Evolutionary conservation across 2,797 vertebrate genomes (phyloP).

Genomic region (Diceros bicornis): DNA sequence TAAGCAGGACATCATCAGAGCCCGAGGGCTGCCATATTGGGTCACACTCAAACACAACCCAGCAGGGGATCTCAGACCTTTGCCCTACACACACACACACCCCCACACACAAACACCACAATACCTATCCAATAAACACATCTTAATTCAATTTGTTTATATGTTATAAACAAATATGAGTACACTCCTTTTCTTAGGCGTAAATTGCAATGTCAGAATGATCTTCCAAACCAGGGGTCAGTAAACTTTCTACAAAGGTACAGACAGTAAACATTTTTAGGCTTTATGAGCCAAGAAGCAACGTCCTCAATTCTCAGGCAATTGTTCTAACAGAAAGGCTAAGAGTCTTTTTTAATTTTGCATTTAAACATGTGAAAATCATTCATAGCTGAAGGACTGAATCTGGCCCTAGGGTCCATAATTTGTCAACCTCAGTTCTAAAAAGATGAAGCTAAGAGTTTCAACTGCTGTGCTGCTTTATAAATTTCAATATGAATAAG

Average conservation of each 20-base stretch:
- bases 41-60: not conserved
- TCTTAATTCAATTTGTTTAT: not conserved
- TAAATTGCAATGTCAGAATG: slow-evolving; percentile 11
- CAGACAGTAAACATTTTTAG: not conserved
- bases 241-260: not conserved
- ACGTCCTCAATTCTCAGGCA: not conserved
- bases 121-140: not conserved
- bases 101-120: not conserved
- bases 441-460: slow-evolving; percentile 5
- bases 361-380: slow-evolving; percentile 28
- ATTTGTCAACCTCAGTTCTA: not conserved
- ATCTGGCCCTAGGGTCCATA: not conserved
- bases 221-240: not conserved
- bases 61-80: not conserved
- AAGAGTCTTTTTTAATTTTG: not conserved
- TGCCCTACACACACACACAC: not conserved
- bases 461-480: not conserved
- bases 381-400: not conserved
- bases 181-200: not conserved
- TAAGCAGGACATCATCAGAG: not conserved
- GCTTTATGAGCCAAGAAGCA: not conserved
- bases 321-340: not conserved
- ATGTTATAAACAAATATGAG: not conserved
- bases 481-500: not conserved
- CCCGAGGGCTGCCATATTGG: not conserved